Base-by-base conservation (phyloP, 92 coral and sea anemone species). In the Phenganax marumi region DNA sequence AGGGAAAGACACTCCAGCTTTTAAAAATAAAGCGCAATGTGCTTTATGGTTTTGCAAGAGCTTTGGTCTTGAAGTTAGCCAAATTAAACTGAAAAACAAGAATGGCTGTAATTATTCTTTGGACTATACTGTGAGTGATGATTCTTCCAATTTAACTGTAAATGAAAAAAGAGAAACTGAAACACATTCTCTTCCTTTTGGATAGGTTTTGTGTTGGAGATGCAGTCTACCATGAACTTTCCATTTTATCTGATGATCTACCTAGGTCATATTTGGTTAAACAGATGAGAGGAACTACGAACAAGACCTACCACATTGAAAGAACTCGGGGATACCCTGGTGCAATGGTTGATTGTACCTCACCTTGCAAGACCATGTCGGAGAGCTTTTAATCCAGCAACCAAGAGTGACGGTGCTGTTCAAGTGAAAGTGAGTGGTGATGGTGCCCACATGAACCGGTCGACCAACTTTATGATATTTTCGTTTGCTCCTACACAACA, bases 1-100 rank as follows among this genome's bases (percentile, higher is more conserved):
- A 83, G 56, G 87, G 89, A 10, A 81, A 90, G 69, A 90, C 79
- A 63, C 90, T 90, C 19, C 77, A 71, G 48, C 81, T 61, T 18
- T 80, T 90, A 87, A 90, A 75, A 83, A 84, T 56, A 87, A 81
- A 77, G 90, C 88, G 18, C 80, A 87, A 53, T 90, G 90, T 81
- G 92, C 90, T 66, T 73, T 87, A 13, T 90, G 91, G 89, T 90
- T 87, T 76, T 71, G 83, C 73, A 77, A 87, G 86, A 81, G 80
- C 88, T 87, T 87, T 90, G 93, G 93, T 24, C 88, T 87, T 14
- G 89, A 90, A 50, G 8, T 90, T 21, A 62, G 80, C 62, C 70
- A 82, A 19, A 49, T 90, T 51, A 85, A 82, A 71, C 68, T 90
- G 48, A 50, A 71, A 57, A 86, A 84, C 76, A 78, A 58, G 17